Percentiles rank a stretch among this genome's conserved stretches.
phyloP scores from a whole-genome alignment of 2,797 vertebrate genomes.

The Sebastes vulpes region DNA sequence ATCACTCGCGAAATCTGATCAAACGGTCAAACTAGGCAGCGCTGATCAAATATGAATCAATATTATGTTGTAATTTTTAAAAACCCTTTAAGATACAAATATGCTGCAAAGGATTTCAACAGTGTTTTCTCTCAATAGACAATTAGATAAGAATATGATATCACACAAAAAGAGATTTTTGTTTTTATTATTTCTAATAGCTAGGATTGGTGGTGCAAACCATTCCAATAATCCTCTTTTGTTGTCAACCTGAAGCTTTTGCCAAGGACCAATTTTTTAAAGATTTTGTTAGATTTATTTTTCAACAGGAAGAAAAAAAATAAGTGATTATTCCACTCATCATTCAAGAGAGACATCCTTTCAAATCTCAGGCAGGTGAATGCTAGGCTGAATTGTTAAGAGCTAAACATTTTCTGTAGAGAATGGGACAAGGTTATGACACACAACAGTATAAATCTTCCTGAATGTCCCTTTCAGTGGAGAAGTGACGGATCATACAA shows the following conservation, averaged over 20 bases:
- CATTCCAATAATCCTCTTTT: neutral
- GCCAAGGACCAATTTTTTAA: neutral
- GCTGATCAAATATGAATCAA: too few relatives aligned
- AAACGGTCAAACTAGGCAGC: too few relatives aligned
- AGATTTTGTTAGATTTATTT: neutral
- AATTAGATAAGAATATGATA: neutral
- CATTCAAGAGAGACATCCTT: neutral
- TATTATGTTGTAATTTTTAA: neutral
- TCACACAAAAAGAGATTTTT: neutral
- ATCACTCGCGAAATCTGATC: too few relatives aligned
- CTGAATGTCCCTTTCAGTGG: neutral
- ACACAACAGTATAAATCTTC: conserved; percentile 6
- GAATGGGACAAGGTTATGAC: conserved; percentile 5
- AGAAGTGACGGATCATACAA: neutral
- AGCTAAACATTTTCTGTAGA: conserved; percentile 8
- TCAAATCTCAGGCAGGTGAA: neutral
- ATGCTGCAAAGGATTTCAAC: neutral
- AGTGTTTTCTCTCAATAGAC: neutral
- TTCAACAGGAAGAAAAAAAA: neutral
- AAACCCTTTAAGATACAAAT: neutral
- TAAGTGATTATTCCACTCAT: neutral
- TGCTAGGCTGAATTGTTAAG: neutral
- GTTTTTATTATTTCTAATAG: neutral
- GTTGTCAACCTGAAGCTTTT: neutral
- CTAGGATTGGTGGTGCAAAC: neutral